Percentiles rank a stretch among this genome's conserved stretches.
phyloP scores from a whole-genome alignment of 2,113 vertebrate genomes.

The Aix galericulata region DNA sequence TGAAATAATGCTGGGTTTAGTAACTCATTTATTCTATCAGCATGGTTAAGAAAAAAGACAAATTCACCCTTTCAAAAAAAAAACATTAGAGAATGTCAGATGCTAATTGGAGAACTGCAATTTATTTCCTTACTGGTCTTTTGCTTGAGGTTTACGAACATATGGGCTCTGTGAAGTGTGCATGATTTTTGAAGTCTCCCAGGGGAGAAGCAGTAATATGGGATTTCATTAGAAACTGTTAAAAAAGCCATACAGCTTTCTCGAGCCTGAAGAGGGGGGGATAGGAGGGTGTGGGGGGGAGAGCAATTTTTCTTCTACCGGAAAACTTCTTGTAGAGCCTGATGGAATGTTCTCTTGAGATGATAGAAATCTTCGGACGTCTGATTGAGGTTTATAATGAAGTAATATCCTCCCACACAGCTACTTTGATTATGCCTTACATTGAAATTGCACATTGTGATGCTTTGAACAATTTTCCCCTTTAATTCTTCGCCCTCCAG shows the following conservation, averaged over 20 bases:
- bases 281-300: too few relatives aligned
- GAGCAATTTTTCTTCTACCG: not conserved
- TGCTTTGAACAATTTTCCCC: conserved; percentile 7
- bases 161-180: conserved; percentile 48
- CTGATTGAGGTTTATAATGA: conserved; percentile 44
- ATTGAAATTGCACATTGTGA: not conserved
- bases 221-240: conserved; percentile 46
- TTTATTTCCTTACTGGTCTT: conserved; percentile 42
- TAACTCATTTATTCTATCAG: conserved; percentile 31
- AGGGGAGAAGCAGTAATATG: conserved; percentile 6
- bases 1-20: not conserved
- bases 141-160: not conserved
- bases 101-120: conserved; percentile 6
- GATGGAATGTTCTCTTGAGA: not conserved
- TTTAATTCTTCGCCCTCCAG: not conserved
- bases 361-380: conserved; percentile 11
- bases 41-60: conserved; percentile 12
- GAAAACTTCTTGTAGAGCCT: conserved; percentile 8
- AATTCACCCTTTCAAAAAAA: not conserved
- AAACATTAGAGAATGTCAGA: conserved; percentile 5
- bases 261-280: not conserved
- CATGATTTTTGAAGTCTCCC: conserved; percentile 44
- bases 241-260: conserved; percentile 29
- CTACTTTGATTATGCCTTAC: conserved; percentile 1
- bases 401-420: conserved; percentile 18